Percentiles rank a stretch among this genome's conserved stretches.
phyloP scores from a whole-genome alignment of 2,888 invertebrate species.

The Archaeoteleia sp. region DNA sequence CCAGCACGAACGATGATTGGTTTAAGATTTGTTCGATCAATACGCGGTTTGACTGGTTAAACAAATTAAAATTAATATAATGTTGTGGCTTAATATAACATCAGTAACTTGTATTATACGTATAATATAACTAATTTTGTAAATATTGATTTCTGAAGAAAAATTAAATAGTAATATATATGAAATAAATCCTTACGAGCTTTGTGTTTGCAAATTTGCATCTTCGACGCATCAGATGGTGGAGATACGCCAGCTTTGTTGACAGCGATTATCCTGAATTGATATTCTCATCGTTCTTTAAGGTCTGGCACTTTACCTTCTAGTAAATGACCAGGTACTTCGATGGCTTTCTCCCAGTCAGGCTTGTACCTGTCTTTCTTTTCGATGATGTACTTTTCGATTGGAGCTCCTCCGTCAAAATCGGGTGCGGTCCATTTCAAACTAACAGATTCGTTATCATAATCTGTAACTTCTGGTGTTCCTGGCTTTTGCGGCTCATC shows the following conservation, averaged over 20 bases:
- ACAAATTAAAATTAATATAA: conserved; percentile 2
- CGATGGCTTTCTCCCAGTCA: conserved; percentile 92
- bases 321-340: conserved; percentile 84
- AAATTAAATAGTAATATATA: too few relatives aligned
- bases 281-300: conserved; percentile 92
- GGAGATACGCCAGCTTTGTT: conserved; percentile 95
- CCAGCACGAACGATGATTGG: conserved; percentile 92
- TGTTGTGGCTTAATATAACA: too few relatives aligned
- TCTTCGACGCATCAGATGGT: conserved; percentile 92
- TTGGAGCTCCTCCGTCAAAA: conserved; percentile 93
- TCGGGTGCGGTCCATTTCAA: conserved; percentile 93
- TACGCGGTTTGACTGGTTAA: conserved; percentile 94
- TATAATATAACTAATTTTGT: too few relatives aligned
- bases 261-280: conserved; percentile 92
- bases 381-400: conserved; percentile 94
- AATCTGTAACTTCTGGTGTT: conserved; percentile 92
- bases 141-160: conserved; percentile 3
- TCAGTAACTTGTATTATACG: too few relatives aligned
- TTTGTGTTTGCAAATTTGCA: conserved; percentile 91
- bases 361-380: conserved; percentile 90
- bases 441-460: conserved; percentile 94
- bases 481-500: conserved; percentile 93
- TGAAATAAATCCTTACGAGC: conserved; percentile 82
- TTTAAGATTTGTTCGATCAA: conserved; percentile 95
- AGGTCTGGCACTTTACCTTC: conserved; percentile 89